Percentiles rank a stretch among this genome's conserved stretches.
phyloP scores from a whole-genome alignment of 2,888 invertebrate species.

The Aphidius colemani region DNA sequence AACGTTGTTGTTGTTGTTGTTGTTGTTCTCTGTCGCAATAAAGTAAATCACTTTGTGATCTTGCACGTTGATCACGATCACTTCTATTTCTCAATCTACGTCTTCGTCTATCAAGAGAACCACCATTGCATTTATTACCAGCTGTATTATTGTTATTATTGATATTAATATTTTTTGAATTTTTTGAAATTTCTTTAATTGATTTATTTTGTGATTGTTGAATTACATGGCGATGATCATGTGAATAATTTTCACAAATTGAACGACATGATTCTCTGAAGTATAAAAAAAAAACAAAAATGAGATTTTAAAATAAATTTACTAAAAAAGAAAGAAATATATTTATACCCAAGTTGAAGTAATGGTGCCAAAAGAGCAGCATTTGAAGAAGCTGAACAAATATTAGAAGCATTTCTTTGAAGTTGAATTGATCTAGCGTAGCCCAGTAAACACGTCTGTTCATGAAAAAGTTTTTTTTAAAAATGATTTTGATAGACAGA shows the following conservation, averaged over 20 bases:
- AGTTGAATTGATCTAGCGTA: conserved; percentile 48
- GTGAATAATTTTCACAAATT: background rate
- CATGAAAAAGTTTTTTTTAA: too few relatives aligned
- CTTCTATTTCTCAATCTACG: conserved; percentile 45
- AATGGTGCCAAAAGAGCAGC: conserved; percentile 30
- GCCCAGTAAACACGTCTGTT: conserved; percentile 47
- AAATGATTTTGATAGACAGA: too few relatives aligned
- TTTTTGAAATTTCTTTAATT: background rate
- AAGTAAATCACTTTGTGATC: conserved; percentile 51
- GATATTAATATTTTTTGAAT: background rate
- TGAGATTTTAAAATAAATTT: background rate
- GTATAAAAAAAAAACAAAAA: too few relatives aligned
- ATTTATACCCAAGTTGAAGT: conserved; percentile 23
- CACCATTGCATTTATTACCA: conserved; percentile 14
- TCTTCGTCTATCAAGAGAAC: conserved; percentile 48
- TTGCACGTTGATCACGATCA: conserved; percentile 49
- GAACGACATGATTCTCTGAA: conserved; percentile 12
- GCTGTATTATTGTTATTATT: background rate
- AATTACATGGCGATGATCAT: conserved; percentile 15
- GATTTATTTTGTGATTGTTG: conserved; percentile 1
- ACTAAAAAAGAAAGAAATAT: background rate
- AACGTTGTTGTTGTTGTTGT: background rate
- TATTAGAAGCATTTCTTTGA: conserved; percentile 50
- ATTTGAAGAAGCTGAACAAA: conserved; percentile 34
- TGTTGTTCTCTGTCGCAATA: conserved; percentile 40